Percentiles rank a stretch among this genome's conserved stretches.
Evolutionary conservation across 2,888 invertebrate genomes (phyloP).

Genomic region (Gryllus longicercus): DNA sequence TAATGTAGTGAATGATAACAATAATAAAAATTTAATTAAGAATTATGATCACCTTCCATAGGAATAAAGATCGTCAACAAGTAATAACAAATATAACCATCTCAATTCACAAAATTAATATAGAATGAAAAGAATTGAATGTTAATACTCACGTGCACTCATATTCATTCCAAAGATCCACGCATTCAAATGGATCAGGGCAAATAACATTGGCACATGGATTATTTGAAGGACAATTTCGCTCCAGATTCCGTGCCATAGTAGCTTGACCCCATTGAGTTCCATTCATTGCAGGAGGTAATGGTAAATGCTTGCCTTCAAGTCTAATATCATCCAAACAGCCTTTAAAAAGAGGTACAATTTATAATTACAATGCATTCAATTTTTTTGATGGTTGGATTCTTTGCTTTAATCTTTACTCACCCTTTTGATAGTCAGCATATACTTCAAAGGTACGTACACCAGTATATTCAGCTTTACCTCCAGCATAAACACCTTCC

Average conservation of each 20-base stretch:
- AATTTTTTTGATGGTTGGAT: background rate
- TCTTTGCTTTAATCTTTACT: background rate
- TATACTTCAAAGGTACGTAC: slow-evolving; percentile 91
- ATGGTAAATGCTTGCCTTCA: slow-evolving; percentile 90
- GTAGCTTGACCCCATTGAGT: slow-evolving; percentile 95
- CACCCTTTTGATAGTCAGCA: slow-evolving; percentile 90
- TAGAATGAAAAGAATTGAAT: too few relatives aligned
- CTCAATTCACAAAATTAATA: too few relatives aligned
- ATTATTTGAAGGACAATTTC: slow-evolving; percentile 90
- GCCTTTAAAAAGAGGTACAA: slow-evolving; percentile 50
- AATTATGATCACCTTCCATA: background rate
- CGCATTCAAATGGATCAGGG: slow-evolving; percentile 89
- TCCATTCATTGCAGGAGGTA: slow-evolving; percentile 92
- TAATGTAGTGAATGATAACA: background rate
- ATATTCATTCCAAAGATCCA: slow-evolving; percentile 96
- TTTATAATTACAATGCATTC: slow-evolving; percentile 12
- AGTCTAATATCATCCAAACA: slow-evolving; percentile 81
- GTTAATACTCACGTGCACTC: slow-evolving; percentile 89
- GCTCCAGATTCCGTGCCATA: slow-evolving; percentile 86
- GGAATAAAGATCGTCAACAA: too few relatives aligned
- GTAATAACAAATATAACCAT: too few relatives aligned
- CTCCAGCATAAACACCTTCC: slow-evolving; percentile 92
- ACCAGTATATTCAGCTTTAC: slow-evolving; percentile 92
- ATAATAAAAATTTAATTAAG: background rate
- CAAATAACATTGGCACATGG: slow-evolving; percentile 94